Percentiles rank a stretch among this genome's conserved stretches.
phyloP scores from a whole-genome alignment of 2,888 invertebrate species.

The Branchellion lobata region DNA sequence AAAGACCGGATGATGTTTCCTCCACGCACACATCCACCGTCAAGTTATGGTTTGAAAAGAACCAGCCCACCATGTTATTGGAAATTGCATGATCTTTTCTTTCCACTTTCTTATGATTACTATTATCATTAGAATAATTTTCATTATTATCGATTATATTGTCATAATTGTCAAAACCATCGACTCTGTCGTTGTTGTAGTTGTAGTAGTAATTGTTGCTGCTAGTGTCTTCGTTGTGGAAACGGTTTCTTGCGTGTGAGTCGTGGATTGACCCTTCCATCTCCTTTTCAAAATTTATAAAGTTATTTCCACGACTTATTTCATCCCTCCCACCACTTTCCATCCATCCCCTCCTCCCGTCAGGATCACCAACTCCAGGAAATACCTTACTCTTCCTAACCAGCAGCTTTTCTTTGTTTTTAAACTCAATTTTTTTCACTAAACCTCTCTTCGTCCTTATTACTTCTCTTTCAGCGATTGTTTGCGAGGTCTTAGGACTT shows the following conservation, averaged over 20 bases:
- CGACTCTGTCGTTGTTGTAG: no score
- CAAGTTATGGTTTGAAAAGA: conserved; percentile 1
- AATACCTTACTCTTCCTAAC: background rate
- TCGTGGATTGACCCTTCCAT: no score
- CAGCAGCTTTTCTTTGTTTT: background rate
- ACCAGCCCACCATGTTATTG: background rate
- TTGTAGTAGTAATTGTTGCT: no score
- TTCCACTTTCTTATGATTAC: background rate
- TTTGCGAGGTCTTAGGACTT: background rate
- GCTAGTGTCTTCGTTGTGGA: no score
- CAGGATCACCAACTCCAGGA: no score
- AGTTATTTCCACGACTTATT: no score
- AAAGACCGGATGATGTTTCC: background rate
- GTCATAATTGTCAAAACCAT: no score
- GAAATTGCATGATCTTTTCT: background rate
- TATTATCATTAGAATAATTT: no score
- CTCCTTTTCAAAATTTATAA: no score
- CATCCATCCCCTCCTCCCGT: no score
- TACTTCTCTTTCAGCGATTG: background rate
- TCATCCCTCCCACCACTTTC: no score
- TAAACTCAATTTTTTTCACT: background rate
- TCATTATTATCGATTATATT: no score
- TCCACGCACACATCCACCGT: background rate
- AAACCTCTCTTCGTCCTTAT: background rate
- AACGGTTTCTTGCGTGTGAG: background rate